Conservation (phyloP, 1,140 invertebrate species). For the Diuraphis noxia region DNA sequence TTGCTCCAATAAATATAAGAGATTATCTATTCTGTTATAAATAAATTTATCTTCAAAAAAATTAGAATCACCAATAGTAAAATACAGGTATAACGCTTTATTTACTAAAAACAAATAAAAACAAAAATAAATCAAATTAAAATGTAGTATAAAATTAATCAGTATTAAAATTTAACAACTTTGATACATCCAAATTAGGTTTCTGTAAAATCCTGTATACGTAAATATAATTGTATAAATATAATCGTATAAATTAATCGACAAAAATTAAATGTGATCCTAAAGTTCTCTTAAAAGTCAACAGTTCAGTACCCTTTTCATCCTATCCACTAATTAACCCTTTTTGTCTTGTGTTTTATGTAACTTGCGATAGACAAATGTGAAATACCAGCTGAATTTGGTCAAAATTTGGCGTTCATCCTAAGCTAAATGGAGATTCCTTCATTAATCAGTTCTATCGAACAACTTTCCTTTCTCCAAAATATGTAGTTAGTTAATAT, state of each 20-base stretch:
- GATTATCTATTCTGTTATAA: too few relatives aligned
- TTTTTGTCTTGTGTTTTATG: background rate
- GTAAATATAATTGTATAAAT: background rate
- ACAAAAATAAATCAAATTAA: too few relatives aligned
- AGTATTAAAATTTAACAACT: background rate
- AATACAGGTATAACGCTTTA: too few relatives aligned
- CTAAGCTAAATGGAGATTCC: background rate
- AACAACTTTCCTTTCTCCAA: background rate
- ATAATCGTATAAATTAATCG: background rate
- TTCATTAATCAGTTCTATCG: slow-evolving; percentile 20
- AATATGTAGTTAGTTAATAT: background rate
- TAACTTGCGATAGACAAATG: background rate
- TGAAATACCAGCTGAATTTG: background rate
- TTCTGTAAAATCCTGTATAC: background rate
- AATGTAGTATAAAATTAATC: background rate
- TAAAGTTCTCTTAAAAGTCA: background rate
- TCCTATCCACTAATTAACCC: background rate
- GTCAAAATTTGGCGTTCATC: background rate
- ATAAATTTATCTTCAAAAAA: too few relatives aligned
- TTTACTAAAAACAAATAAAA: background rate
- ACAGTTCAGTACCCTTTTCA: slow-evolving; percentile 6
- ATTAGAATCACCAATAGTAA: too few relatives aligned
- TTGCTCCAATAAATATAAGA: too few relatives aligned
- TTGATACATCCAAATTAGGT: background rate
- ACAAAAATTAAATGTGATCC: background rate